Percentiles rank a stretch among this genome's conserved stretches.
These are phyloP conservation scores for Hippoglossus hippoglossus DNA, from an alignment of 2,797 vertebrate species.

Conservation along the genomic window DNA sequence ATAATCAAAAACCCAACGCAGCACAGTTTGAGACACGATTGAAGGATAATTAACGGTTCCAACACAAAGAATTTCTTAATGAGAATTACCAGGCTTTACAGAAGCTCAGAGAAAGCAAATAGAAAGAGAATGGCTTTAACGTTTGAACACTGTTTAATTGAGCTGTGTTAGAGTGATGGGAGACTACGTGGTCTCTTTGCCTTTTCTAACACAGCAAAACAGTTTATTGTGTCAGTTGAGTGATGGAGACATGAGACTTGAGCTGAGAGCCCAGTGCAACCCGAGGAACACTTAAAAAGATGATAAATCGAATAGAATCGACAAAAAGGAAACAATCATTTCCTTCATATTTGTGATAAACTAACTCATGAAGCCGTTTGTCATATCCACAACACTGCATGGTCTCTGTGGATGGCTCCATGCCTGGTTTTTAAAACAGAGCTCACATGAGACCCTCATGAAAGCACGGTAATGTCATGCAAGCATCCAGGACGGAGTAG, in stretches of 20 bases:
- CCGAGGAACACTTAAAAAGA: too few relatives aligned
- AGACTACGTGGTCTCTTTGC: background rate
- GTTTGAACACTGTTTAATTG: background rate
- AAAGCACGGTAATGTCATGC: constrained; percentile 19
- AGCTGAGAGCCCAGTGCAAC: too few relatives aligned
- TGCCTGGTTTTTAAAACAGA: constrained; percentile 12
- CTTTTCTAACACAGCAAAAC: background rate
- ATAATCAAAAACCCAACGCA: background rate
- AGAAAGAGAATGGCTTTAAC: background rate
- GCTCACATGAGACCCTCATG: constrained; percentile 47
- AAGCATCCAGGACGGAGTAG: constrained; percentile 14
- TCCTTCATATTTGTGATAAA: background rate
- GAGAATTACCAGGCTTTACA: too few relatives aligned
- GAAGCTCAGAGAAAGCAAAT: too few relatives aligned
- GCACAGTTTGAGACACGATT: background rate
- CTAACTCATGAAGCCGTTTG: constrained; percentile 1
- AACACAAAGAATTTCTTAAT: too few relatives aligned
- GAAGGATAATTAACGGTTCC: background rate
- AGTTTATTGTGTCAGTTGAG: background rate
- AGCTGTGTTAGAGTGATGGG: background rate
- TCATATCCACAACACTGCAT: background rate
- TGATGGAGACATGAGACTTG: too few relatives aligned
- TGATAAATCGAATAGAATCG: too few relatives aligned
- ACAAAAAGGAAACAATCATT: too few relatives aligned
- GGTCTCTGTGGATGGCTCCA: constrained; percentile 9